Base-by-base conservation (phyloP, 1,140 invertebrate species). In the Megathymus violae region DNA sequence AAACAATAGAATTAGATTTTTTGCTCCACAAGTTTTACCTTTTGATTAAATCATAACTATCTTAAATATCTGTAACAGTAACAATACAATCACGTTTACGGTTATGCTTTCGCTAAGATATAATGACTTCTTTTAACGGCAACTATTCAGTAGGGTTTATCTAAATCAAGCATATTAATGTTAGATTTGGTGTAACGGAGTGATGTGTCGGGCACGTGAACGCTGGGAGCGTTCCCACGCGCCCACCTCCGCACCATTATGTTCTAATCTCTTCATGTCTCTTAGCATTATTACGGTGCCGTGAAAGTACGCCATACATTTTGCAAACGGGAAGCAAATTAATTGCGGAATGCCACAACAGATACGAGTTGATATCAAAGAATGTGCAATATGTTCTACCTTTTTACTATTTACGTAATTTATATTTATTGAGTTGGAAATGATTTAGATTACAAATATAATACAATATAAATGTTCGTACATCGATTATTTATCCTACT, bases 151-250 rank as follows among this genome's bases (percentile, higher is more conserved):
- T 16, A 60, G 19, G 27, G 7, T 75, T 80, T 86, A 79, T 87
- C 74, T 78, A 76, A 80, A 85, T 86, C 78, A 81, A 72, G 78
- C 74, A 85, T 82, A 81, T 82, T 87, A 85, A 81, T 88, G 78
- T 78, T 75, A 80, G 74, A 86, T 86, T 85, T 82, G 78, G 74
- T 82, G 71, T 77, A 70, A 79, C 66, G 67, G 76, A 76, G 61
- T 75, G 80, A 74, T 81, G 79, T 77, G 73, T 75, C 72, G 67
- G 76, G 78, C 80, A 83, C 80, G 79, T 85, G 82, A 88, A 81
- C 80, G 80, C 88, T 91, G 88, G 86, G 88, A 91, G 85, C 72
- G 74, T 89, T 91, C 88, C 86, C 88, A 91, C 88, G 88, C 82
- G 78, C 64, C 82, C 86, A 89, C 86, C 86, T 87, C 82, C 82